Base-by-base conservation (phyloP, 2,888 invertebrate species). In the Panopea generosa region DNA sequence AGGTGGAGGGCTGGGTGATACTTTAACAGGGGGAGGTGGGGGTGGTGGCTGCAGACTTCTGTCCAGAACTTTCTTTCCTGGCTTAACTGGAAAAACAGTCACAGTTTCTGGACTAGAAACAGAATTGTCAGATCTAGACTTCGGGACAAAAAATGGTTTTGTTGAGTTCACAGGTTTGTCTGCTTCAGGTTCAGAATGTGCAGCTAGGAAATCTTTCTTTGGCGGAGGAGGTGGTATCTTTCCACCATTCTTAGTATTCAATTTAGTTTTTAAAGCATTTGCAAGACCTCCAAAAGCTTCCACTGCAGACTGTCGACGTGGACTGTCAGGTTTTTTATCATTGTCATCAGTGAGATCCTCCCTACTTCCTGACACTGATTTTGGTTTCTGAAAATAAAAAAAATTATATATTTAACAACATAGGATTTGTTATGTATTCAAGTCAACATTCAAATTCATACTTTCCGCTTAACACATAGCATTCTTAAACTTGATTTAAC, bases 131-230 rank as follows among this genome's bases (percentile, higher is more conserved):
- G 47, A 20, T 33, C 11, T 33, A 11, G 33, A 11, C 33, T 33
- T 33, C 11, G 33, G 33, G 11, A 33, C 6, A 33, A 33, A 4
- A 33, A 33, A 33, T 33, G 33, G 33, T 33, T 33, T 33, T 33
- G 33, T 33, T 33, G 11, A 33, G 11, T 33, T 33, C 11, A 11
- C 6, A 7, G 33, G 11, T 33, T 33, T 33, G 33, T 11, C 11
- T 33, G 6, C 33, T 7, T 4, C 11, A 11, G 33, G 33, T 33
- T 33, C 33, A 7, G 33, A 11, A 7, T 33, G 33, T 33, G 4
- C 65, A 43, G 49, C 57, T 2, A 76, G 59, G 33, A 80, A 75
- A 49, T 75, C 79, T 57, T 76, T 80, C 57, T 73, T 80, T 38
- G 78, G 75, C 14, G 74, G 75, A 20, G 63, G 56, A 6, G 74